Conservation (phyloP, 2,113 vertebrate genomes). For the Ochotona princeps region DNA sequence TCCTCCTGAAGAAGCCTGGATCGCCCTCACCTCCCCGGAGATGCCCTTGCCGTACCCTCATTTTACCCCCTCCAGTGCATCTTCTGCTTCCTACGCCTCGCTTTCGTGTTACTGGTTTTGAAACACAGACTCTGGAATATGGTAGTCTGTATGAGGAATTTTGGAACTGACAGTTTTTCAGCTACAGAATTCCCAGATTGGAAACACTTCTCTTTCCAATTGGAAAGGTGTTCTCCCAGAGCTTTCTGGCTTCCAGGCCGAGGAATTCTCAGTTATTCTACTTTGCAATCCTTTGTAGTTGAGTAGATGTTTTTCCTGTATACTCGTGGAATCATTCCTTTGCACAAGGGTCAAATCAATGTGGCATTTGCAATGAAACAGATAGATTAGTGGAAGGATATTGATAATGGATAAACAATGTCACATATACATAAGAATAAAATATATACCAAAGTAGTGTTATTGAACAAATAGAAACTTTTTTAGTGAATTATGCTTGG, state of each 20-base stretch:
- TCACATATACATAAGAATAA: background rate
- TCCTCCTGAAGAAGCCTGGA: background rate
- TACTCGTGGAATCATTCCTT: background rate
- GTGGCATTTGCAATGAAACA: background rate
- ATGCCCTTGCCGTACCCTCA: background rate
- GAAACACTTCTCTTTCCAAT: slow-evolving; percentile 1
- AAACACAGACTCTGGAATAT: background rate
- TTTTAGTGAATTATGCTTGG: background rate
- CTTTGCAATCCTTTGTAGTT: background rate
- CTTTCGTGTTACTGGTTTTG: background rate
- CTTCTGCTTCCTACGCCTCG: background rate
- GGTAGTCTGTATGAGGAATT: background rate
- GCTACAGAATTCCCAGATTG: background rate
- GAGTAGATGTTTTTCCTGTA: background rate
- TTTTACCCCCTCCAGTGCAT: background rate
- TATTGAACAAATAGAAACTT: background rate
- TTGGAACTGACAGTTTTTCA: background rate
- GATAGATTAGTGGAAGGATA: background rate
- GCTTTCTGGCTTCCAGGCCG: background rate
- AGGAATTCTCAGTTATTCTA: background rate
- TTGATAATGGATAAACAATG: background rate
- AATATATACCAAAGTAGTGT: background rate
- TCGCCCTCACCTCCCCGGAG: background rate
- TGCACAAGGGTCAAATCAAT: background rate
- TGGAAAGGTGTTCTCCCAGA: background rate